Evolutionary conservation across 2,113 vertebrate species (phyloP).

Genomic region (Dermatemys mawii): DNA sequence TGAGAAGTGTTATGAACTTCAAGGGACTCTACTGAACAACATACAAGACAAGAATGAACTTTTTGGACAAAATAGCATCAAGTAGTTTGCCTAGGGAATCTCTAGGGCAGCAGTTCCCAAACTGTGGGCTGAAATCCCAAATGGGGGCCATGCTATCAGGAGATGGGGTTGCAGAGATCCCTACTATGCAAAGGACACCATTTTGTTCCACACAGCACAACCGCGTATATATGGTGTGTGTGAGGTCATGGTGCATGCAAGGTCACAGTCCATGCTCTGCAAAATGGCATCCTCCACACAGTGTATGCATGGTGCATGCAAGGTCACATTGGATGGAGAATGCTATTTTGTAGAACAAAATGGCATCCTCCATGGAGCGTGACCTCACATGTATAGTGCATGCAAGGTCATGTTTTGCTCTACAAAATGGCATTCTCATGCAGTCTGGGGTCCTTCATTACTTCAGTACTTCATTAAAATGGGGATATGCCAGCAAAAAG

Average conservation of each 20-base stretch:
- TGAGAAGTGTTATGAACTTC: not conserved
- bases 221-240: not conserved
- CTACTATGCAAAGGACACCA: not conserved
- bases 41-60: not conserved
- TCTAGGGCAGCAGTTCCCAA: not conserved
- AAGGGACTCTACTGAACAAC: not conserved
- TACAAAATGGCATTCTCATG: slow-evolving; percentile 26
- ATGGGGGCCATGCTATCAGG: not conserved
- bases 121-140: not conserved
- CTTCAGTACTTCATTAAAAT: not conserved
- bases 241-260: not conserved
- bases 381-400: not conserved
- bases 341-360: not conserved
- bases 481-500: not conserved
- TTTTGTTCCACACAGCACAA: not conserved
- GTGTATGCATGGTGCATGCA: not conserved
- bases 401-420: not conserved
- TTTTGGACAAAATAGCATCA: not conserved
- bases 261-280: not conserved
- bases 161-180: not conserved
- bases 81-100: not conserved
- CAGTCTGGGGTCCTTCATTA: not conserved
- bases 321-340: not conserved
- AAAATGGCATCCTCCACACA: not conserved
- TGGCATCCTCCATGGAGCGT: not conserved